These are phyloP conservation scores for Drosophila rufa DNA, from an alignment of 1,140 invertebrate genomes.

Conservation along the genomic window DNA sequence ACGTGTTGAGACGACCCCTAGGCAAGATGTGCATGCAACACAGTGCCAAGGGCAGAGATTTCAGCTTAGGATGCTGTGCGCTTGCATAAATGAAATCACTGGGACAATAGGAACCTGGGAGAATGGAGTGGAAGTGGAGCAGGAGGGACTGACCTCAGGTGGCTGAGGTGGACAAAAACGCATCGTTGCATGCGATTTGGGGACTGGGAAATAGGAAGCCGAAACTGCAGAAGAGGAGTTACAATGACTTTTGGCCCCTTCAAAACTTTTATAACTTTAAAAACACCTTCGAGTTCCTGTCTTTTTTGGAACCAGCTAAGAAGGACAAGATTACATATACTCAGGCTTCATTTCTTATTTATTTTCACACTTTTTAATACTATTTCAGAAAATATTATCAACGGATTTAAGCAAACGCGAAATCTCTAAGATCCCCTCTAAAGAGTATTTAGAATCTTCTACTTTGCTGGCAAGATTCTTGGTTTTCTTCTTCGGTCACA, in stretches of 20 bases:
- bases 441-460: not conserved
- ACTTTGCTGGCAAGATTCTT: not conserved
- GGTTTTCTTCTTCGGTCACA: conserved; percentile 3
- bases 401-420: not conserved
- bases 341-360: not conserved
- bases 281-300: not conserved
- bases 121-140: not conserved
- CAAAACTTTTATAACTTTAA: not conserved
- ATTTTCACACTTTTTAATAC: not conserved
- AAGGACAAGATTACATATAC: not conserved
- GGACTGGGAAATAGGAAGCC: conserved; percentile 5
- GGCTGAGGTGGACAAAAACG: conserved; percentile 9
- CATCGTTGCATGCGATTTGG: conserved; percentile 19
- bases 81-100: conserved; percentile 41
- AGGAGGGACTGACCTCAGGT: not conserved
- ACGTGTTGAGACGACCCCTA: conserved; percentile 44
- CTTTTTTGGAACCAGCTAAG: not conserved
- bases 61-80: conserved; percentile 12
- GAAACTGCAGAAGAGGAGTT: not conserved
- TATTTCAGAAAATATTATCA: not conserved
- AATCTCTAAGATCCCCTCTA: not conserved
- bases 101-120: conserved; percentile 21
- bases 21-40: conserved; percentile 36
- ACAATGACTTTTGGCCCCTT: not conserved
- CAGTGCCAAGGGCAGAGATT: conserved; percentile 23